Percentiles rank a stretch among this genome's conserved stretches.
Evolutionary conservation across 2,113 vertebrate genomes (phyloP).

Genomic region (Tenrec ecaudatus): DNA sequence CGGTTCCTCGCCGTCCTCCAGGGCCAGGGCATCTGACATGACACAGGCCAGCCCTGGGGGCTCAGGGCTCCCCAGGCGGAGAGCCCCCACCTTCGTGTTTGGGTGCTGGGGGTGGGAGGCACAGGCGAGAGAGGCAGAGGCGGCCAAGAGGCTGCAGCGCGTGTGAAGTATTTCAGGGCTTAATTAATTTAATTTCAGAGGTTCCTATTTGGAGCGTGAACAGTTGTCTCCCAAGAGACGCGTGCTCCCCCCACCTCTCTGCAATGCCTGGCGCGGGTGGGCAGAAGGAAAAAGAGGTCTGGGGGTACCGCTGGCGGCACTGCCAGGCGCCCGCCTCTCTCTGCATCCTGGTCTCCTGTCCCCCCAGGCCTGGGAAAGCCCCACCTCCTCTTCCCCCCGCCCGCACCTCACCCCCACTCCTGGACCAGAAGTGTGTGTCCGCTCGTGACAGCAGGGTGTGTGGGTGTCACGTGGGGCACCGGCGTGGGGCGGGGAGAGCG

Average conservation of each 20-base stretch:
- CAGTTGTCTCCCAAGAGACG: constrained; percentile 62
- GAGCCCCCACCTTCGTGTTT: not conserved
- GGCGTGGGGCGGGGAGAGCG: not conserved
- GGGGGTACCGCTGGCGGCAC: not conserved
- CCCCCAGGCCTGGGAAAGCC: not conserved
- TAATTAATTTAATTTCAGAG: constrained; percentile 75
- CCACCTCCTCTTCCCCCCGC: no score
- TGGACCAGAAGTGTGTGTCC: not conserved
- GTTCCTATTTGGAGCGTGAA: constrained; percentile 63
- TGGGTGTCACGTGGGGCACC: not conserved
- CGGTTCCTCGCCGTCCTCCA: not conserved
- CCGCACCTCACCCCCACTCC: not conserved
- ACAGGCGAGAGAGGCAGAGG: not conserved
- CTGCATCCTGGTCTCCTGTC: not conserved
- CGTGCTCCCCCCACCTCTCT: not conserved
- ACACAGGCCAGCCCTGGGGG: not conserved
- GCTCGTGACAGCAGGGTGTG: not conserved
- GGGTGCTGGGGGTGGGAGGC: not conserved
- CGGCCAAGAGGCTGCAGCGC: not conserved
- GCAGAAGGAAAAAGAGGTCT: not conserved
- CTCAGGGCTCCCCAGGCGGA: not conserved
- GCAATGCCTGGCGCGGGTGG: constrained; percentile 38
- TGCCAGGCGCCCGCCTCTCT: not conserved
- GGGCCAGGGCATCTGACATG: not conserved
- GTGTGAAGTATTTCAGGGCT: constrained; percentile 50